A percentile compares a stretch with the other conserved stretches of the same genome.
Conservation (phyloP, 1,140 invertebrate species). For the Araneus ventricosus region DNA sequence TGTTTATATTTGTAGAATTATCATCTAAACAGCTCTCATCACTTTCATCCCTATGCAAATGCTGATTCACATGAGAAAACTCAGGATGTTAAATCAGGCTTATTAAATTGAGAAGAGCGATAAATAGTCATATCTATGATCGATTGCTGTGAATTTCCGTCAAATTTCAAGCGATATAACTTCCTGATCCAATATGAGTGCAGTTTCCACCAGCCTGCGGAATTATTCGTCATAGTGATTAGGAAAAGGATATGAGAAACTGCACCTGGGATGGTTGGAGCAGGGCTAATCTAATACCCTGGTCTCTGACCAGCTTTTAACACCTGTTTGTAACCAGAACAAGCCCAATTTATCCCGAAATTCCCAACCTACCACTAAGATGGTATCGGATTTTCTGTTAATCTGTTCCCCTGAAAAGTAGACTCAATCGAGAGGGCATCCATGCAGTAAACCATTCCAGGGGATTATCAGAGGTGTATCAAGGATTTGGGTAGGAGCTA, state of each 20-base stretch:
- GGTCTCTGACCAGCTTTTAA: constrained; percentile 37
- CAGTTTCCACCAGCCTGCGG: not conserved
- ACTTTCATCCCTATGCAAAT: not conserved
- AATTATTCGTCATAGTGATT: constrained; percentile 54
- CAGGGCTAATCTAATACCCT: not conserved
- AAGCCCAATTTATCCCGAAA: constrained; percentile 27
- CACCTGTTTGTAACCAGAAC: constrained; percentile 47
- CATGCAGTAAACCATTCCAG: constrained; percentile 4
- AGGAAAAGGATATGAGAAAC: constrained; percentile 54
- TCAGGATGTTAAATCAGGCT: constrained; percentile 45
- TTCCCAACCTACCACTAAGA: not conserved
- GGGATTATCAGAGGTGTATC: constrained; percentile 2
- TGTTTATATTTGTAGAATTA: not conserved
- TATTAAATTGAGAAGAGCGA: constrained; percentile 54
- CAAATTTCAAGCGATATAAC: constrained; percentile 39
- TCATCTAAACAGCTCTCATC: not conserved
- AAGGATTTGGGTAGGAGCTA: not conserved
- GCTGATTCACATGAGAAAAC: constrained; percentile 46
- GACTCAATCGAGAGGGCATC: not conserved
- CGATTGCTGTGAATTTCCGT: constrained; percentile 42
- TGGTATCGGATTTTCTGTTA: constrained; percentile 39
- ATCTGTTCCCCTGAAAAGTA: constrained; percentile 29
- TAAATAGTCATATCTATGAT: constrained; percentile 61
- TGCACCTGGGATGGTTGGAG: not conserved
- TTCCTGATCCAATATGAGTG: constrained; percentile 33